Evolutionary conservation across 2,113 vertebrate genomes (phyloP), one percentile per base, ranked within the genome.

Genomic region (Myxocyprinus asiaticus): DNA sequence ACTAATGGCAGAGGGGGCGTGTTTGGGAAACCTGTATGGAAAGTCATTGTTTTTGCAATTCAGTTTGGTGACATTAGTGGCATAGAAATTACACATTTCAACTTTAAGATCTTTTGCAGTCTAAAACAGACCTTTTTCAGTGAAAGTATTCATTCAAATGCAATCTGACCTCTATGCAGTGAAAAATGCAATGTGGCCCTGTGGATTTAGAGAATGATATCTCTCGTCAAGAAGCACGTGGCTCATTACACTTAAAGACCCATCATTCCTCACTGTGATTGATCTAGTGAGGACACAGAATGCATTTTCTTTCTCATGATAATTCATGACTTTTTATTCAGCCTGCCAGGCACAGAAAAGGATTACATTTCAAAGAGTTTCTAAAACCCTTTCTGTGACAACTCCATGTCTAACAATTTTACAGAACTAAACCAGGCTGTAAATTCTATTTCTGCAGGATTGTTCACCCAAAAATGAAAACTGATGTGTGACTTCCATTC

Each of bases 311-410:
- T 17, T 0, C 53, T 22, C 5, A 61, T 10, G n/a, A 67, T 62
- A 67, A 61, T 67, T 81, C 56, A 79, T 51, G 66, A 80, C 53
- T 74, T 58, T 71, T 58, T 47, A 77, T 59, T 48, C 50, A 70
- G 33, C 9, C 67, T 11, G 69, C 22, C 1, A 33, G 22, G 22
- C 22, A 33, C 22, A 33, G 3, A 33, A 33, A 33, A 33, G 1
- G 22, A 33, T 33, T 33, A 33, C 22, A 33, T 33, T 33, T 33
- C 22, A 33, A 33, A 33, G 22, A 33, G 3, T 33, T 33, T 33
- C 22, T 33, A 33, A 33, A 33, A 33, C 22, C 22, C 22, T 33
- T 33, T 33, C 22, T 33, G 22, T 33, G 22, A 33, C 22, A 33
- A 33, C 22, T 33, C 22, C 22, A 33, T 33, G 22, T 33, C 22